phyloP scores from a whole-genome alignment of 2,797 vertebrate genomes.

The Sebastes alutus region DNA sequence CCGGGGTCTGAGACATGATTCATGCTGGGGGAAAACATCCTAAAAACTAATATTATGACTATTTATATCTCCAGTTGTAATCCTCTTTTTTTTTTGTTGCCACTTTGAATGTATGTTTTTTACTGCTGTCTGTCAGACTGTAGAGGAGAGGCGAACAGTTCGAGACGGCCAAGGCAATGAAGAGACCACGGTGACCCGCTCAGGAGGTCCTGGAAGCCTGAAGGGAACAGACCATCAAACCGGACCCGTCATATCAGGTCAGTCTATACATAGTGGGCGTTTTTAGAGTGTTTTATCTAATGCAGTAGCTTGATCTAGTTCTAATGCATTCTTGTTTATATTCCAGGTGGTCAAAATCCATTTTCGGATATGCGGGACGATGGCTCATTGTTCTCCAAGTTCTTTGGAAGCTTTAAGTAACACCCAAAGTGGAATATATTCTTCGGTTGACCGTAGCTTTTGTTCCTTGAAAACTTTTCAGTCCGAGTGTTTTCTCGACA shows the following conservation, averaged over 20 bases:
- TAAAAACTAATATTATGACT: not conserved
- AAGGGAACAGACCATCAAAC: slow-evolving; percentile 55
- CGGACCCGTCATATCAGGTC: slow-evolving; percentile 55
- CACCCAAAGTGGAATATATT: not conserved
- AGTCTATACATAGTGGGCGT: not conserved
- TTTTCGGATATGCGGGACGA: slow-evolving; percentile 76
- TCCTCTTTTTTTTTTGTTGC: not conserved
- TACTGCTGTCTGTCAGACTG: slow-evolving; percentile 69
- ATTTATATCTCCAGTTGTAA: not conserved
- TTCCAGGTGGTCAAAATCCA: slow-evolving; percentile 62
- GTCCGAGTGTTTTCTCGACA: slow-evolving; percentile 2
- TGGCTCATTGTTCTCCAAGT: slow-evolving; percentile 79
- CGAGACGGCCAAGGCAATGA: slow-evolving; percentile 86
- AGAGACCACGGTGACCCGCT: slow-evolving; percentile 86
- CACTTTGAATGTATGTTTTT: not conserved
- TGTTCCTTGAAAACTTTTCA: not conserved
- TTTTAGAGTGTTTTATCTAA: not conserved
- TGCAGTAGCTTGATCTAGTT: not conserved
- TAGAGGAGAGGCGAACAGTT: slow-evolving; percentile 90
- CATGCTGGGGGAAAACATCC: not conserved
- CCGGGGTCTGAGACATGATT: not conserved
- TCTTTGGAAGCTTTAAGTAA: slow-evolving; percentile 84
- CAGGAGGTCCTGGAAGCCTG: slow-evolving; percentile 52
- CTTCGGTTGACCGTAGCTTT: not conserved
- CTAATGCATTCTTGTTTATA: not conserved